Evolutionary conservation across 2,888 invertebrate species (phyloP), one percentile per base, ranked within the genome.

Genomic region (Melanostoma mellinum): DNA sequence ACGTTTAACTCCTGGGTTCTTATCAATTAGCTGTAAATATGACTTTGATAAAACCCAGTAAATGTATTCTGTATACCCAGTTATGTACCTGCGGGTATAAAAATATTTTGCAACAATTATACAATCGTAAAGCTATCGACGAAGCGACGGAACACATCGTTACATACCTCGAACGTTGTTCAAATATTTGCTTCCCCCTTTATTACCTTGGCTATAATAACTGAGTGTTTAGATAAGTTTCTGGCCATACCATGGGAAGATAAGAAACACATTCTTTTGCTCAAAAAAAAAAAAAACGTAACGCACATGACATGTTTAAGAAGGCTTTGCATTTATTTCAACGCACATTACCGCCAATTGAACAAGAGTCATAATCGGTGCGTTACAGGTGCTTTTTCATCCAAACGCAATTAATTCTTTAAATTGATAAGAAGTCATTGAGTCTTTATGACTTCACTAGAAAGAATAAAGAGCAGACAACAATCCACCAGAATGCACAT

Each of bases 1-100:
- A 20, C 20, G 20, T 20, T 20, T 20, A 20, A 68, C 46, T 60
- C 9, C 20, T 36, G 46, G 0, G 0, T 20, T 20, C 20, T 73
- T 72, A 72, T 72, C 77, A 46, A 61, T 36, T 56, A 50, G 20
- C 61, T 55, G 50, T 69, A 68, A 71, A 63, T 44, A 71, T 77
- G 50, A 9, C 32, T 36, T 38, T 44, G 38, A 61, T 68, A 68
- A 69, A 69, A 53, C 33, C 38, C 6, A 38, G 35, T 20, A 61
- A 61, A 46, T 20, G 36, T 61, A 61, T 58, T 42, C 32, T 58
- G 6, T 33, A 4, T 10, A 3, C 44, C 35, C 61, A 60, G 60
- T 42, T 60, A 56, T 30, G 8, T 2, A 44, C 20, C 20, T 20
- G 8, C 35, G 33, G 5, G 35, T 53, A 36, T 56, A 56, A 30